Base-by-base conservation (phyloP, 2,113 vertebrate genomes). In the Apaloderma vittatum region DNA sequence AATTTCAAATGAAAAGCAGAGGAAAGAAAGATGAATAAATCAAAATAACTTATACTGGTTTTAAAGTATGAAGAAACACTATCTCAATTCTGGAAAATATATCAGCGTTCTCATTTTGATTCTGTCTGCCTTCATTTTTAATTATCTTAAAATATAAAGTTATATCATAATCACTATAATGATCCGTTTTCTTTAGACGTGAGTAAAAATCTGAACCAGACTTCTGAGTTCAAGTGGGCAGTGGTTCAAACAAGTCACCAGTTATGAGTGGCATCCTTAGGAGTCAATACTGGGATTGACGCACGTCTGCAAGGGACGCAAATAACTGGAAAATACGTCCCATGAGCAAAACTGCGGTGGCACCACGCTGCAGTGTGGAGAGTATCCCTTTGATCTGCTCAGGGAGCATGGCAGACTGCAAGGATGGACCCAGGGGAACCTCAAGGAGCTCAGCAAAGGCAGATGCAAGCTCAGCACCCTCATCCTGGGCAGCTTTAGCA, bases 1-100 rank as follows among this genome's bases (percentile, higher is more conserved):
- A 55, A 78, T 86, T 90, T 86, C 57, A 93, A 66, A 77, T 74
- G 4, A 88, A 88, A 93, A 82, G 4, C 32, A 57, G 52, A 48
- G 30, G 67, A 66, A 75, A 20, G 5, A 74, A 81, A 74, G 8
- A 65, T 40, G 4, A 76, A 27, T 78, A 17, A 16, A 78, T 48
- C 48, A 79, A 62, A 91, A 77, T 36, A 67, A 82, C 4, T 74
- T 34, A 26, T 5, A 51, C 3, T 6, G 14, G 4, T 17, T 40
- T 84, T 62, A 71, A 77, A 86, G 36, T 37, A 79, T 0, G 4
- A 48, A 51, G 8, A 88, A 70, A 45, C 9, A 65, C 4, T 17
- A 29, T 55, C 59, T 51, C 52, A 52, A 1, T 26, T 26, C 32
- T 55, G 12, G 34, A 78, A 75, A 94, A 71, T 16, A 66, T 15